A percentile compares a stretch with the other conserved stretches of the same genome.
phyloP scores from a whole-genome alignment of 53 echinoderm and acorn worm genomes.

The Astropecten irregularis region DNA sequence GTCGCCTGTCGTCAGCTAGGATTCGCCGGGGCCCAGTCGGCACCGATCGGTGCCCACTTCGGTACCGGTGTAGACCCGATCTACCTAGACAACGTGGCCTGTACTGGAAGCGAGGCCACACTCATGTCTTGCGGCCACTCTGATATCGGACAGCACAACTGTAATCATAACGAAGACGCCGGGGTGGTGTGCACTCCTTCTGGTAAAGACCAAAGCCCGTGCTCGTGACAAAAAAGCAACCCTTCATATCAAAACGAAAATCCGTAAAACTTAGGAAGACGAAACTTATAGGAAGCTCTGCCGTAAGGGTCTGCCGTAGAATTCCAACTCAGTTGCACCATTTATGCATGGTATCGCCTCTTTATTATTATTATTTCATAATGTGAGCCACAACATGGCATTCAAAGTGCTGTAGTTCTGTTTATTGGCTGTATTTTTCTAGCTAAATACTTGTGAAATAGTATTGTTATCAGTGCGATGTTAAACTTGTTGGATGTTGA shows the following conservation, averaged over 20 bases:
- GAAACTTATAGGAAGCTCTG: not conserved
- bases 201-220: not conserved
- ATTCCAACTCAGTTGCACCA: not conserved
- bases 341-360: no score
- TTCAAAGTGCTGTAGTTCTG: no score
- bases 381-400: no score
- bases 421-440: no score
- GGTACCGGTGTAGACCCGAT: slow-evolving; percentile 30
- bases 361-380: no score
- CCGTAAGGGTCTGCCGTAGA: not conserved
- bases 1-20: slow-evolving; percentile 59
- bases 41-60: slow-evolving; percentile 26
- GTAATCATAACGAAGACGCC: slow-evolving; percentile 21
- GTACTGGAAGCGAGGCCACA: slow-evolving; percentile 32
- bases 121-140: slow-evolving; percentile 17
- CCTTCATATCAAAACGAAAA: not conserved
- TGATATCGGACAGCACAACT: slow-evolving; percentile 29
- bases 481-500: no score
- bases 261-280: not conserved
- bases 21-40: slow-evolving; percentile 25
- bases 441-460: no score
- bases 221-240: not conserved
- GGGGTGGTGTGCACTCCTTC: slow-evolving; percentile 28
- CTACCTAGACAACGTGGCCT: slow-evolving; percentile 13
- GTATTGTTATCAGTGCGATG: no score